Evolutionary conservation across 2,797 vertebrate genomes (phyloP).

Genomic region (Lepilemur ruficaudatus): DNA sequence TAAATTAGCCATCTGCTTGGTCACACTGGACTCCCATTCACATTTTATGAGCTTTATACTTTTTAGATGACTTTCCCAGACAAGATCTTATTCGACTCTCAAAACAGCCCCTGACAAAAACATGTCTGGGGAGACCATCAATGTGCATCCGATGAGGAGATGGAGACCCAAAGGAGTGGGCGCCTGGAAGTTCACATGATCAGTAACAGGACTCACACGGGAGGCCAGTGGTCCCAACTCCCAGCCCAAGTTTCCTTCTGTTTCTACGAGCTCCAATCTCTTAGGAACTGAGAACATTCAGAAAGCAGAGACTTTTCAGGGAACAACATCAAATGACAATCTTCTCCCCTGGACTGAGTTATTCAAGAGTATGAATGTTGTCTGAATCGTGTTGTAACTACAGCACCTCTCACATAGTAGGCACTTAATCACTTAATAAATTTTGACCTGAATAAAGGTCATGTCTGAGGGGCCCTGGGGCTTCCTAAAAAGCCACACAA

Average conservation of each 20-base stretch:
- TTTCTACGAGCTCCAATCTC: background rate
- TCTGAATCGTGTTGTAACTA: background rate
- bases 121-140: background rate
- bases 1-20: constrained; percentile 60
- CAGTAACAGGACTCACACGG: rapidly evolving
- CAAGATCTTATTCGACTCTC: background rate
- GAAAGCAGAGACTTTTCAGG: background rate
- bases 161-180: background rate
- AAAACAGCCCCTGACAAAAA: background rate
- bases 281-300: background rate
- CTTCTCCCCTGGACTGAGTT: background rate
- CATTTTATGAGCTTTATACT: background rate
- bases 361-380: background rate
- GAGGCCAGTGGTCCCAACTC: background rate
- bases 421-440: background rate
- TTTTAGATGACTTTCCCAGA: constrained; percentile 33
- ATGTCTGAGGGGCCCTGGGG: background rate
- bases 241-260: background rate
- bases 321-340: background rate
- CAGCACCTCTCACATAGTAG: background rate
- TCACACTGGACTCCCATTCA: background rate
- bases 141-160: background rate
- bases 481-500: constrained; percentile 4
- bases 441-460: background rate
- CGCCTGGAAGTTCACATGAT: background rate